Evolutionary conservation across 53 echinoderm and acorn worm species (phyloP).

Genomic region (Glandiceps talaboti): DNA sequence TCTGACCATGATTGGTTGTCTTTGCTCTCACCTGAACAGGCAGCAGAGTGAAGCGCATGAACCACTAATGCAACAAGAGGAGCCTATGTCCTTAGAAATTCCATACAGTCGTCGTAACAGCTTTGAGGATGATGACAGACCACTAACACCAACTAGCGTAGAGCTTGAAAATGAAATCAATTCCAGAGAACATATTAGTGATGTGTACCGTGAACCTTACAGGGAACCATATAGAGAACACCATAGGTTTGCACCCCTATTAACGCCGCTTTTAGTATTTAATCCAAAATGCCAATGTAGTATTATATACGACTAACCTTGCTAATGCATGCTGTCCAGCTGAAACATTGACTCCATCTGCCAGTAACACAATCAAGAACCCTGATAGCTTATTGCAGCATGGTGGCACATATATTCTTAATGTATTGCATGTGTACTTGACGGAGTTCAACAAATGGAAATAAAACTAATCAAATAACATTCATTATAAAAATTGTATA

Average conservation of each 20-base stretch:
- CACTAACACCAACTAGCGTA: slow-evolving; percentile 21
- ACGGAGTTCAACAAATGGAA: no score
- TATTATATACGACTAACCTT: no score
- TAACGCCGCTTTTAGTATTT: no score
- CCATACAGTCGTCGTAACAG: slow-evolving; percentile 1
- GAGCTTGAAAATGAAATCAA: slow-evolving; percentile 24
- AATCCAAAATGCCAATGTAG: no score
- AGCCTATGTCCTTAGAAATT: not conserved
- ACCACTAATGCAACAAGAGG: not conserved
- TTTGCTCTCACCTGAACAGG: not conserved
- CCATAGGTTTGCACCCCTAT: slow-evolving; percentile 61
- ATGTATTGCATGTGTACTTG: no score
- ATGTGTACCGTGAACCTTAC: slow-evolving; percentile 80
- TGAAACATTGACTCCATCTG: no score
- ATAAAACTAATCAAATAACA: no score
- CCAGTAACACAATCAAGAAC: no score
- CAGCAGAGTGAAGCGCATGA: slow-evolving; percentile 1
- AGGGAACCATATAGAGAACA: slow-evolving; percentile 95
- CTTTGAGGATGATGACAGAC: slow-evolving; percentile 16
- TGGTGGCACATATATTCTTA: no score
- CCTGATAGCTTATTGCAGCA: no score
- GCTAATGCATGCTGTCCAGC: no score
- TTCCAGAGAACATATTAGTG: slow-evolving; percentile 39
- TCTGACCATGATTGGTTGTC: not conserved
- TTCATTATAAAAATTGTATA: no score